Evolutionary conservation across 2,113 vertebrate genomes (phyloP).

Genomic region (Oreochromis tanganicae): DNA sequence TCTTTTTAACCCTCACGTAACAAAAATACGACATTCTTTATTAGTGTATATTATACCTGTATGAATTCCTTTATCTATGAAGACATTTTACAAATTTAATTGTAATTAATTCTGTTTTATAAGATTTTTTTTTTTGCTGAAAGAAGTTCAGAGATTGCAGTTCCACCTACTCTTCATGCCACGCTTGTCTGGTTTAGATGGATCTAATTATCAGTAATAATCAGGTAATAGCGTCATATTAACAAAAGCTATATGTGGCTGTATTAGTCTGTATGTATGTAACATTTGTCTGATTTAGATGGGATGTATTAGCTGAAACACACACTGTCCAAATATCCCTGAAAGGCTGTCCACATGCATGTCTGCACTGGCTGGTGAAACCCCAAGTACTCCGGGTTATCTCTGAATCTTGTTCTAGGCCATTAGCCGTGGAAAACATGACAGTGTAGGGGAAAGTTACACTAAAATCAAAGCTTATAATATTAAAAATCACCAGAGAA

Average conservation of each 20-base stretch:
- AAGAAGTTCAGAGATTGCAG: not conserved
- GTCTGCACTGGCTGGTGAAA: not conserved
- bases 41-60: not conserved
- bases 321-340: not conserved
- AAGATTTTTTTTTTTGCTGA: not conserved
- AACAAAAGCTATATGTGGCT: not conserved
- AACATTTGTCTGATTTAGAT: not conserved
- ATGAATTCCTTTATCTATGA: not conserved
- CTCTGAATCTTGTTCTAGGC: not conserved
- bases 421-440: not conserved
- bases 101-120: not conserved
- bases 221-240: not conserved
- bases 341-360: rapidly evolving
- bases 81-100: not conserved
- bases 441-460: not conserved
- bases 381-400: not conserved
- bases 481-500: not conserved
- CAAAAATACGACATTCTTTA: not conserved
- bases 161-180: not conserved
- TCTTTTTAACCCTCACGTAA: not conserved
- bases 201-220: not conserved
- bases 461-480: not conserved
- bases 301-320: not conserved
- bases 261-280: not conserved
- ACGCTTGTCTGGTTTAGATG: not conserved